These are phyloP conservation scores for Perognathus longimembris DNA, from an alignment of 2,113 vertebrate species.

Conservation along the genomic window DNA sequence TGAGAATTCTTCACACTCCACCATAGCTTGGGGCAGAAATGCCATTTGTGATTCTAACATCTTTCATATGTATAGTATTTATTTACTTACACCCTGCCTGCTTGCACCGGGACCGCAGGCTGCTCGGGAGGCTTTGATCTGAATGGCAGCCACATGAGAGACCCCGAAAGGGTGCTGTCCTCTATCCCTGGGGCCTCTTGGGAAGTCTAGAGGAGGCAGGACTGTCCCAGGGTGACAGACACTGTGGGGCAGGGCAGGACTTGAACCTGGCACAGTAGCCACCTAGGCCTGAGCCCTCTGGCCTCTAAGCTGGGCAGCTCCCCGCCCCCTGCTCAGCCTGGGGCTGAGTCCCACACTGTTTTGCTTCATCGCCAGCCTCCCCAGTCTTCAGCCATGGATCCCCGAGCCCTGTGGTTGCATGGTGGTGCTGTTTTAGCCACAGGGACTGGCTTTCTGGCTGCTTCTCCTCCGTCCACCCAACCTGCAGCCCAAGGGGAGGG, in stretches of 20 bases:
- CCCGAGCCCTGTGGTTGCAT: fast-evolving
- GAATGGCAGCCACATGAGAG: slow-evolving; percentile 22
- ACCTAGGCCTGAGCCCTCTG: neutral
- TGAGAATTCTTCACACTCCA: neutral
- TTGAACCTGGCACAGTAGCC: neutral
- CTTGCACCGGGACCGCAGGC: slow-evolving; percentile 52
- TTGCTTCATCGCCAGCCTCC: neutral
- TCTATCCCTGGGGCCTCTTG: neutral
- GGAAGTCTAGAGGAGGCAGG: neutral
- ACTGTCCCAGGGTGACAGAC: neutral
- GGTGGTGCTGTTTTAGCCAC: neutral
- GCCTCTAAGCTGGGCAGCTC: neutral
- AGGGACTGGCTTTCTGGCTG: neutral
- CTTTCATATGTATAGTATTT: slow-evolving; percentile 75
- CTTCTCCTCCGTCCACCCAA: neutral
- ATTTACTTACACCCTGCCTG: slow-evolving; percentile 67
- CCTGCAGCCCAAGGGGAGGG: neutral
- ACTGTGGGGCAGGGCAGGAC: neutral
- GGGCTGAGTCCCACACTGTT: neutral
- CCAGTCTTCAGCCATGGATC: neutral
- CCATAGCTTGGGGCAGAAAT: slow-evolving; percentile 6
- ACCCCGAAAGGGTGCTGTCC: neutral
- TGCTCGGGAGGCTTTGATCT: slow-evolving; percentile 69
- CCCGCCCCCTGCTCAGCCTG: too few species aligned
- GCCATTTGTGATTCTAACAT: slow-evolving; percentile 75